These are phyloP conservation scores for Amphiura filiformis DNA, from an alignment of 35 echinoderm and acorn worm species.

Conservation along the genomic window DNA sequence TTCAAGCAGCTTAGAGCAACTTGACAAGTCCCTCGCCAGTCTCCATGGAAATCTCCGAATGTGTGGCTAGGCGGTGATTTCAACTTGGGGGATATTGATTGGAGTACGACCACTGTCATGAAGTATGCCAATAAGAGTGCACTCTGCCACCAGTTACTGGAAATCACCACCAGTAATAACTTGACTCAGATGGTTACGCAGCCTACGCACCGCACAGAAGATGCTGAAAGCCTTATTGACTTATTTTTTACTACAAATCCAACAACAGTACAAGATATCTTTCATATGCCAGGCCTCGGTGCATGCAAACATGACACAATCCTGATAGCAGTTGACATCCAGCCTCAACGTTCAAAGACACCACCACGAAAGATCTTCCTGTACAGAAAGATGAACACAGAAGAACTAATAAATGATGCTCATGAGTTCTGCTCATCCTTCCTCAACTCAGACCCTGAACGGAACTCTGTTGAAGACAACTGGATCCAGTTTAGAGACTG, in stretches of 20 bases:
- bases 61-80: constrained; percentile 1
- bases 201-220: too few relatives aligned
- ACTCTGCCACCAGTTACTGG: neutral
- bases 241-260: too few relatives aligned
- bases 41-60: neutral
- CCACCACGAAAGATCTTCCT: too few relatives aligned
- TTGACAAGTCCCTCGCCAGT: neutral
- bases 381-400: neutral
- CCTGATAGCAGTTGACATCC: too few relatives aligned
- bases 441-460: neutral
- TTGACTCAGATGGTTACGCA: too few relatives aligned
- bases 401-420: neutral
- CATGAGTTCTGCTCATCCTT: neutral
- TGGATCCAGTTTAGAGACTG: constrained; percentile 13
- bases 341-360: too few relatives aligned
- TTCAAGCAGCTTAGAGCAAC: neutral
- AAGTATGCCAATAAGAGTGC: neutral
- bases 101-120: neutral
- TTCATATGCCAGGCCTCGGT: too few relatives aligned
- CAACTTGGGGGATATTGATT: neutral
- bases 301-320: neutral
- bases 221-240: neutral
- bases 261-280: too few relatives aligned
- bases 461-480: constrained; percentile 2
- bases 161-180: neutral